phyloP scores from a whole-genome alignment of 1,140 invertebrate species.

The Gryllus bimaculatus region DNA sequence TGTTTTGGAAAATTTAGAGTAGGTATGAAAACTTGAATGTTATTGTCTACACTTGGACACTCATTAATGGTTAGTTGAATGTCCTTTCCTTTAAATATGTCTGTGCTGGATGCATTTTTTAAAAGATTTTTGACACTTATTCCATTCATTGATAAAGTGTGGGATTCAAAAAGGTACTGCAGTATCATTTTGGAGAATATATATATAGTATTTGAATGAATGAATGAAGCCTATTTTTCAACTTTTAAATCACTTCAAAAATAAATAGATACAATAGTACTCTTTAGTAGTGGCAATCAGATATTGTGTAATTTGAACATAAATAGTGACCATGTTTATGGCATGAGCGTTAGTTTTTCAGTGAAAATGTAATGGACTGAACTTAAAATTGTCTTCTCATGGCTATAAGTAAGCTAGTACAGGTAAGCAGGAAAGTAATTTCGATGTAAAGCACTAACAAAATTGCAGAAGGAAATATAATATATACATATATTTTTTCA shows the following conservation, averaged over 20 bases:
- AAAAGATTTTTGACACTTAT: neutral
- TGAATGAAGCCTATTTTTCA: constrained; percentile 5
- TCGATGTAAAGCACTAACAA: neutral
- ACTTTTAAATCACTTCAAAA: neutral
- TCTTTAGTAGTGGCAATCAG: neutral
- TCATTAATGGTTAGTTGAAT: neutral
- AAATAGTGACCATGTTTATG: neutral
- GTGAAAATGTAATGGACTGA: neutral
- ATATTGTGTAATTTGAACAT: neutral
- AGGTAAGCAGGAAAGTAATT: neutral
- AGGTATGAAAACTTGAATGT: no score
- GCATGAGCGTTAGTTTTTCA: neutral
- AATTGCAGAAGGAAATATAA: neutral
- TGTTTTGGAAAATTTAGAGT: no score
- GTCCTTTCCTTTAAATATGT: neutral
- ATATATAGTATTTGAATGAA: neutral
- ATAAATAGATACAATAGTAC: neutral
- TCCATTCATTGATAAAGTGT: neutral
- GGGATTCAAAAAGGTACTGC: neutral
- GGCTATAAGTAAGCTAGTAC: neutral
- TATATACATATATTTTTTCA: neutral
- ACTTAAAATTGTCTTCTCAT: constrained; percentile 5
- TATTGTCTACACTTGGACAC: no score
- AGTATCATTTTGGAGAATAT: neutral
- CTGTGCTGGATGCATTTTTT: neutral